Evolutionary conservation across 2,888 invertebrate genomes (phyloP), one percentile per base, ranked within the genome.

Genomic region (Pheosia tremula): DNA sequence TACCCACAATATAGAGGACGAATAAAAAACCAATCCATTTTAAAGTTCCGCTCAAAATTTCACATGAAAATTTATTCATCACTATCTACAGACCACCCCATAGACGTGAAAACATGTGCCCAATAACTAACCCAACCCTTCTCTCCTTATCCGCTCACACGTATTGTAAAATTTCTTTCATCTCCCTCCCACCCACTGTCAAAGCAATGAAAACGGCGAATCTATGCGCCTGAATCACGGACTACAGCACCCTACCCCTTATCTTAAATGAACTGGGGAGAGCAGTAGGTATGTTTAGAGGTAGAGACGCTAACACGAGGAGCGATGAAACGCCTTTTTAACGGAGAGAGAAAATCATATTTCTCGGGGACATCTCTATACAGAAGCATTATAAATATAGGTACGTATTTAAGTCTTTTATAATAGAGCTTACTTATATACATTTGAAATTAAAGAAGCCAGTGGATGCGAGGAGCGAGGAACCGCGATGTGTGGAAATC

Each of bases 211-310:
- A 91, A 92, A 89, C 84, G 85, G 86, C 86, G 90, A 91, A 91
- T 91, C 91, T 89, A 90, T 91, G 89, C 87, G 89, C 82, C 86
- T 87, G 91, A 91, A 91, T 92, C 92, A 89, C 91, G 80, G 88
- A 78, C 82, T 79, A 75, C 66, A 66, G 80, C 74, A 81, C 85
- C 84, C 88, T 87, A 82, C 89, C 90, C 55, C 90, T 87, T 79
- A 81, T 88, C 90, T 90, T 89, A 91, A 91, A 91, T 91, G 90
- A 91, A 91, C 90, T 89, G 83, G 89, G 90, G 90, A 84, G 85
- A 76, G 69, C 66, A 77, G 82, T 88, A 88, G 85, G 86, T 88
- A 82, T 72, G 69, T 47, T 39, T 41, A 9, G 45, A 56, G 45
- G 56, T 45, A 56, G 45, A 10, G 43, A 56, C 45, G 56, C 10